Conservation (phyloP, 2,797 vertebrate species). For the Botia almorhae region DNA sequence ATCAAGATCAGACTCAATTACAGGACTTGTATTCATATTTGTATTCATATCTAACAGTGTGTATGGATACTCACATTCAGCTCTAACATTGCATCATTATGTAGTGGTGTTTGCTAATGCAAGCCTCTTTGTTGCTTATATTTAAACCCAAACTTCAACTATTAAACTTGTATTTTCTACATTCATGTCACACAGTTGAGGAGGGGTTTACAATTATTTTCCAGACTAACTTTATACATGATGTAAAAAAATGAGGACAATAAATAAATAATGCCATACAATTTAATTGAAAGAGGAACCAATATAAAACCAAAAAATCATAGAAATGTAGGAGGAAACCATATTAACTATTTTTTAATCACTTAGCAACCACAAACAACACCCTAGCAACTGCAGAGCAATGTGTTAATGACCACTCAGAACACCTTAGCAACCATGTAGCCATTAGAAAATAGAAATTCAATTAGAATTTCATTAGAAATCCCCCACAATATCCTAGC, state of each 20-base stretch:
- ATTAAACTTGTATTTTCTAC: not conserved
- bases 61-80: slow-evolving; percentile 1
- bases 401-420: not conserved
- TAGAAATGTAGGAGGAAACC: not conserved
- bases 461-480: not conserved
- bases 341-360: no score
- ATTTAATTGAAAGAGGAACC: no score
- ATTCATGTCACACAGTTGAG: not conserved
- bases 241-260: no score
- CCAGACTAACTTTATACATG: not conserved
- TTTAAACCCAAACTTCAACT: not conserved
- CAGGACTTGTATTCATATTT: not conserved
- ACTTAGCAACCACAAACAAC: not conserved
- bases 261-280: no score
- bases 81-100: slow-evolving; percentile 18
- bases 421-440: not conserved
- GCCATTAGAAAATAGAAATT: not conserved
- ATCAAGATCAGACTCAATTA: not conserved
- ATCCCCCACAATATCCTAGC: not conserved
- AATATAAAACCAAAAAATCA: no score
- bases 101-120: not conserved
- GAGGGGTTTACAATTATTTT: not conserved
- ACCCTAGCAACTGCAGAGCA: not conserved
- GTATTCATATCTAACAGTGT: not conserved
- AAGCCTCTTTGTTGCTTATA: not conserved